phyloP scores from a whole-genome alignment of 2,797 vertebrate species.

The Catamblyrhynchus diadema region DNA sequence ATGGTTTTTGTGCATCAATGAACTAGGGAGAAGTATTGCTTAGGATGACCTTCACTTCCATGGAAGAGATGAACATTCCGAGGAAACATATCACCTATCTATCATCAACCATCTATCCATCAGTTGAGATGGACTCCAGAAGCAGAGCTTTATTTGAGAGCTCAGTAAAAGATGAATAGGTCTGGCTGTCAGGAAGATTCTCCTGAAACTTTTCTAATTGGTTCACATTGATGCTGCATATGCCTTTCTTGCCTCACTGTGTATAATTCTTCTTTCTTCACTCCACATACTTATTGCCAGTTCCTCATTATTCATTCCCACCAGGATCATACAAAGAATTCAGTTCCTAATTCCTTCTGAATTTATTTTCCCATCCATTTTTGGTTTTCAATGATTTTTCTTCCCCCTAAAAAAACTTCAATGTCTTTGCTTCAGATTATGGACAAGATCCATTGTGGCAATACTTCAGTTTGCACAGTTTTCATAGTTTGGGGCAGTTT shows the following conservation, averaged over 20 bases:
- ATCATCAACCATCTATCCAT: not conserved
- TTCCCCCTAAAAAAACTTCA: not conserved
- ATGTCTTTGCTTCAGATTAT: not conserved
- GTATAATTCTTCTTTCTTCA: not conserved
- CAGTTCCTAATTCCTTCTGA: not conserved
- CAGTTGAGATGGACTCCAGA: not conserved
- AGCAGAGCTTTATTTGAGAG: not conserved
- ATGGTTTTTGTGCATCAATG: not conserved
- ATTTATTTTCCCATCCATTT: not conserved
- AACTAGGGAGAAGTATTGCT: not conserved
- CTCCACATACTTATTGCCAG: not conserved
- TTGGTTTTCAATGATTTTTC: not conserved
- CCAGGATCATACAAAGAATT: not conserved
- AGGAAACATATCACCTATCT: not conserved
- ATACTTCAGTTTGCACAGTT: not conserved
- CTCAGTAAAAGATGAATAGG: not conserved
- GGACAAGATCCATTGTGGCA: not conserved
- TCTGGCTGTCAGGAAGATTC: not conserved
- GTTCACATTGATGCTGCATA: not conserved
- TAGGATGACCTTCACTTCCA: not conserved
- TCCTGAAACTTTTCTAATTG: not conserved
- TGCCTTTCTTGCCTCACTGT: not conserved
- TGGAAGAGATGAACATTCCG: not conserved
- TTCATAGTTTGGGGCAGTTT: not conserved
- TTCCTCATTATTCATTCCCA: not conserved